Conservation (phyloP, 1,140 invertebrate genomes). For the Cotesia vestalis region DNA sequence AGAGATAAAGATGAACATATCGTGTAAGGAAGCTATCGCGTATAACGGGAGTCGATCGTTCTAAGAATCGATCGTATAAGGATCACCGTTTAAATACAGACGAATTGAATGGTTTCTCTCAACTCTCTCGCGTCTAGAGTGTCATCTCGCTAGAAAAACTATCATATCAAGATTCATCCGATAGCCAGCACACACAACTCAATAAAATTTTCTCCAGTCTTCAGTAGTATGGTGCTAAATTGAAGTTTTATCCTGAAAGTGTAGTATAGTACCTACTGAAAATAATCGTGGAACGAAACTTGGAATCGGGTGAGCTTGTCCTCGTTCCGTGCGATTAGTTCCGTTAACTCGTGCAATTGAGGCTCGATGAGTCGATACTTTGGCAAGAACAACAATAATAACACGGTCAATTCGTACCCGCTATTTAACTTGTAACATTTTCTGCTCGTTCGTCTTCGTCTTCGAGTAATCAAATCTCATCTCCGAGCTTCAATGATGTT, state of each 20-base stretch:
- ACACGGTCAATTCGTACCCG: constrained; percentile 13
- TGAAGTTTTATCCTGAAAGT: not conserved
- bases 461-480: too few relatives aligned
- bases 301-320: constrained; percentile 38
- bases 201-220: too few relatives aligned
- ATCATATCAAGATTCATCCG: too few relatives aligned
- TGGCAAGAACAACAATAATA: constrained; percentile 18
- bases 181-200: too few relatives aligned
- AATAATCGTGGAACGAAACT: constrained; percentile 33
- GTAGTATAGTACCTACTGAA: not conserved
- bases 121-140: not conserved
- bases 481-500: too few relatives aligned
- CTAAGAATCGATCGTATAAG: constrained; percentile 25
- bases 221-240: too few relatives aligned
- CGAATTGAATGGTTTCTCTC: constrained; percentile 27
- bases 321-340: constrained; percentile 51
- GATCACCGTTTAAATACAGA: constrained; percentile 20
- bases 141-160: not conserved
- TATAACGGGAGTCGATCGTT: constrained; percentile 32
- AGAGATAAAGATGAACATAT: constrained; percentile 7
- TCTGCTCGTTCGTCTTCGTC: not conserved
- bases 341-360: constrained; percentile 37
- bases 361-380: constrained; percentile 22
- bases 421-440: constrained; percentile 13
- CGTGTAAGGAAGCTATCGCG: too few relatives aligned